These are phyloP conservation scores for Pseudomyrmex gracilis DNA, from an alignment of 1,140 invertebrate genomes.

Conservation along the genomic window DNA sequence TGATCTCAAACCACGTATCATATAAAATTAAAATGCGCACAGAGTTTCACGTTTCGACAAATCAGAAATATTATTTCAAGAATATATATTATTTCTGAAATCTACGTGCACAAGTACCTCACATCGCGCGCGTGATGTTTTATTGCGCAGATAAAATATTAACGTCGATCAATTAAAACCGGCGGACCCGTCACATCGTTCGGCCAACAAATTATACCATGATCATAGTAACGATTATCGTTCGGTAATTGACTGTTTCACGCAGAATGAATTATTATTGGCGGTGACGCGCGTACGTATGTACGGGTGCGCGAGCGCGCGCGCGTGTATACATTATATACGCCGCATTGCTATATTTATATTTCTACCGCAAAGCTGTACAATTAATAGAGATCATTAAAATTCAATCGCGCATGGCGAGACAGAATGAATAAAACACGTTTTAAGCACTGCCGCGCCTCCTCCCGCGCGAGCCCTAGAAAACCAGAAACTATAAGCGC, in stretches of 20 bases:
- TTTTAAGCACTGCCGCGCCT: constrained; percentile 43
- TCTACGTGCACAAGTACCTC: neutral
- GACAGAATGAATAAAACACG: constrained; percentile 52
- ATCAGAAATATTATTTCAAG: too few relatives aligned
- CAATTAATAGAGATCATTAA: constrained; percentile 59
- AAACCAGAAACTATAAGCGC: neutral
- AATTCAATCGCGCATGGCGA: constrained; percentile 57
- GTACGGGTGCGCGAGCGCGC: too few relatives aligned
- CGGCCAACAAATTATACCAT: constrained; percentile 42
- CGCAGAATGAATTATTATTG: constrained; percentile 56
- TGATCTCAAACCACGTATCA: too few relatives aligned
- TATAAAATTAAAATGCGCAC: too few relatives aligned
- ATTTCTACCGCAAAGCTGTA: constrained; percentile 56
- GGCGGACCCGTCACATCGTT: neutral
- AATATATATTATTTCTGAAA: neutral
- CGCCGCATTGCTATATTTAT: constrained; percentile 48
- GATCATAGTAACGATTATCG: constrained; percentile 55
- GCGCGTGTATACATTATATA: too few relatives aligned
- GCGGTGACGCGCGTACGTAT: neutral
- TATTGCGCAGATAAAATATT: neutral
- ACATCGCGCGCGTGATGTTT: neutral
- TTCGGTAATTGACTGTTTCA: constrained; percentile 58
- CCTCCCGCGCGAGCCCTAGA: constrained; percentile 3
- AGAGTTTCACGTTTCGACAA: too few relatives aligned
- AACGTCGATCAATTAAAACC: constrained; percentile 30